Percentiles rank a stretch among this genome's conserved stretches.
These are phyloP conservation scores for Myotis yumanensis DNA, from an alignment of 2,113 vertebrate species.

Conservation along the genomic window DNA sequence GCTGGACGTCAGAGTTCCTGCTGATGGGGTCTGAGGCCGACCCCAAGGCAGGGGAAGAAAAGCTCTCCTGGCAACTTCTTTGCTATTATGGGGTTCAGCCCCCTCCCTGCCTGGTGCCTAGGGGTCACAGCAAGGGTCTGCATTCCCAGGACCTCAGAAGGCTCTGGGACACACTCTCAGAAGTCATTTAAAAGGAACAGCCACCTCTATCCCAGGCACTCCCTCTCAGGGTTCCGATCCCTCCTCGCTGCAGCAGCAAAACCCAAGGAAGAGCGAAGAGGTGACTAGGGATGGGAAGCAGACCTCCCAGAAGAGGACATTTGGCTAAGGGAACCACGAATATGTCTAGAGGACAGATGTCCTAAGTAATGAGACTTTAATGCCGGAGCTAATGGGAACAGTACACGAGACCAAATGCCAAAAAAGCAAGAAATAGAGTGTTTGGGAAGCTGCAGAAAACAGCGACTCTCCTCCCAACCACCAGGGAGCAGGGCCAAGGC, in stretches of 20 bases:
- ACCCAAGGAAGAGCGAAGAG: neutral
- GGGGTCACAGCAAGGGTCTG: no score
- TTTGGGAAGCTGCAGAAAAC: slow-evolving; percentile 49
- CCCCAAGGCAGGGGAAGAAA: neutral
- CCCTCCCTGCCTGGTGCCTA: fast-evolving
- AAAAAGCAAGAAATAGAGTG: slow-evolving; percentile 49
- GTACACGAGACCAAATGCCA: slow-evolving; percentile 72
- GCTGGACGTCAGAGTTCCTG: neutral
- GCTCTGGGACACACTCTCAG: neutral
- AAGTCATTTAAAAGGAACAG: neutral
- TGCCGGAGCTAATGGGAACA: slow-evolving; percentile 76
- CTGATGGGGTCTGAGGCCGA: neutral
- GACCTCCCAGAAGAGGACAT: slow-evolving; percentile 62
- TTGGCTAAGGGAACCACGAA: slow-evolving; percentile 57
- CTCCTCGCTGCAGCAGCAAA: neutral
- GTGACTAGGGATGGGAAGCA: neutral
- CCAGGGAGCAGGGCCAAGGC: slow-evolving; percentile 18
- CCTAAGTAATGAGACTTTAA: slow-evolving; percentile 78
- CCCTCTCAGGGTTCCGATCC: neutral
- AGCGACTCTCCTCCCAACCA: neutral
- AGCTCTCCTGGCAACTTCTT: neutral
- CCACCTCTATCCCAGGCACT: fast-evolving
- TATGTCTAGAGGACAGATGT: slow-evolving; percentile 75
- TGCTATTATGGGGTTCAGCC: neutral
- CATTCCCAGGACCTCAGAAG: neutral